Evolutionary conservation across 2,113 vertebrate genomes (phyloP), one percentile per base, ranked within the genome.

Genomic region (Oenanthe oenanthe): DNA sequence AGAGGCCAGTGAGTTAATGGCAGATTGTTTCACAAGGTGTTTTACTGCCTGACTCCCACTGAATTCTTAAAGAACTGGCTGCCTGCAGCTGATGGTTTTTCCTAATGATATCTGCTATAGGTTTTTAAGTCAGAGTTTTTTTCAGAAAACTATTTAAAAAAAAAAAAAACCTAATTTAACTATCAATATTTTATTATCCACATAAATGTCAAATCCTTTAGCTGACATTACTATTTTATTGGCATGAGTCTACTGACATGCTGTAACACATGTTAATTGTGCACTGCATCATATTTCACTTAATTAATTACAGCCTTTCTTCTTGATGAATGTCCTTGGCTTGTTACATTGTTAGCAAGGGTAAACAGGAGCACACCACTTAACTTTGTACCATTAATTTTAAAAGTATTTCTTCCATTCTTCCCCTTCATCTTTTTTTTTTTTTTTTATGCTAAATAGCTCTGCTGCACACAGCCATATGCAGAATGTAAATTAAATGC

Each of bases 191-290:
- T 95, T 86, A 88, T 88, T 82, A 77, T 21, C 72, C 48, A 77
- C 45, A 77, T 77, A 77, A 89, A 88, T 34, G 17, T 86, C 63
- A 85, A 92, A 71, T 47, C 43, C 19, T 77, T 74, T 83, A 48
- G 34, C 8, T 13, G 87, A 71, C 66, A 82, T 70, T 85, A 56
- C 47, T 68, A 5, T 71, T 93, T 83, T 83, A 78, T 88, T 92
- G 36, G 24, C 60, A 85, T 47, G 77, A 60, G 29, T 62, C 74
- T 85, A 66, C 47, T 77, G 82, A 85, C 66, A 79, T 68, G 86
- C 62, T 84, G 63, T 70, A 90, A 85, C 63, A 91, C 47, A 48
- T 65, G 71, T 92, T 97, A 90, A 93, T 86, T 90, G 94, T 32
- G 62, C 40, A 48, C 13, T 94, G 60, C 68, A 66, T 53, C 91